Base-by-base conservation (phyloP, 2,113 vertebrate species). In the Paradoxurus hermaphroditus region DNA sequence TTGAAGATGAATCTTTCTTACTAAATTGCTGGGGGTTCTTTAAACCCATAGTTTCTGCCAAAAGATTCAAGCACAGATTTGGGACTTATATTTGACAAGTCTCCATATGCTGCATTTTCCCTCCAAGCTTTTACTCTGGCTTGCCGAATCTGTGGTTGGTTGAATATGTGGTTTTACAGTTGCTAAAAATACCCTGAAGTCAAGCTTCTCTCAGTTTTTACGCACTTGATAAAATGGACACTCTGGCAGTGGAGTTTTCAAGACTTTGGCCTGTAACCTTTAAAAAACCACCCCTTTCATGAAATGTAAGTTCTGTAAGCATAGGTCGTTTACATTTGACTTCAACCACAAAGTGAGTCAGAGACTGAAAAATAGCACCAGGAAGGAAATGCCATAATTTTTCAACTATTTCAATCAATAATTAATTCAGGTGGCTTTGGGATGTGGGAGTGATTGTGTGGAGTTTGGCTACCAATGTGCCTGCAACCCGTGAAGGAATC, bases 81-180 rank as follows among this genome's bases (percentile, higher is more conserved):
- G 90, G 92, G 86, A 92, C 90, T 98, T 97, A 95, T 86, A 95
- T 97, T 97, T 97, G 97, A 97, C 95, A 97, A 94, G 79, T 44
- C 93, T 85, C 96, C 96, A 97, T 96, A 97, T 94, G 93, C 90
- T 96, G 41, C 62, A 49, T 93, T 91, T 95, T 97, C 84, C 91
- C 93, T 97, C 90, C 97, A 95, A 96, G 96, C 75, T 91, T 97
- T 81, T 75, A 41, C 97, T 97, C 83, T 21, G 79, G 68, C 84
- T 96, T 87, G 31, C 46, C 46, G 81, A 93, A 53, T 93, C 67
- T 94, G 81, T 91, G 67, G 44, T 96, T 97, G 89, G 44, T 97
- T 96, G 95, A 95, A 78, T 87, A 91, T 78, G 65, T 96, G 91
- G 86, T 90, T 93, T 95, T 85, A 81, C 29, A 65, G 87, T 51